Percentiles rank a stretch among this genome's conserved stretches.
Conservation (phyloP, 2,888 invertebrate species). For the Plagodis dolabraria region DNA sequence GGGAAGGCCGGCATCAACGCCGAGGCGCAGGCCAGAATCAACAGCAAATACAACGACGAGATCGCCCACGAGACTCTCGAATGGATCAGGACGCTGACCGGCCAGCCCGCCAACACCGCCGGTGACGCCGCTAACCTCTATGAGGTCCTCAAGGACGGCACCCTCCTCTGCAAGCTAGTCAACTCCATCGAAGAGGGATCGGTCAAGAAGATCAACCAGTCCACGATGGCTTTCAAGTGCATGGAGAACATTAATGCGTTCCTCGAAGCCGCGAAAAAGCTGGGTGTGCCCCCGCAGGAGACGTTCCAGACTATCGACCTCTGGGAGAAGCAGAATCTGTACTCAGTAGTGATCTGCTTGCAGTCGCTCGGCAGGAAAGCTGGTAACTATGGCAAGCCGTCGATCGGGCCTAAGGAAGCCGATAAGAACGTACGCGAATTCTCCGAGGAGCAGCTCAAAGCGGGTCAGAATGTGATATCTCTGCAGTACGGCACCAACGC, state of each 20-base stretch:
- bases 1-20: slow-evolving; percentile 81
- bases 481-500: slow-evolving; percentile 99
- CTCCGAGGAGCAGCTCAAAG: slow-evolving; percentile 96
- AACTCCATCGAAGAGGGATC: slow-evolving; percentile 94
- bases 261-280: slow-evolving; percentile 91
- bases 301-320: slow-evolving; percentile 99
- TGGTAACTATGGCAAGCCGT: slow-evolving; percentile 92
- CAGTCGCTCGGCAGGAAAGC: slow-evolving; percentile 98
- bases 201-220: slow-evolving; percentile 96
- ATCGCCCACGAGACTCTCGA: slow-evolving; percentile 95
- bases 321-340: slow-evolving; percentile 98
- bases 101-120: slow-evolving; percentile 91
- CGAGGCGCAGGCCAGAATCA: slow-evolving; percentile 87
- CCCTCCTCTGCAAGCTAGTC: slow-evolving; percentile 94
- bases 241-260: slow-evolving; percentile 99
- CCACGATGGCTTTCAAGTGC: slow-evolving; percentile 97
- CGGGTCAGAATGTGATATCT: slow-evolving; percentile 96
- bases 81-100: slow-evolving; percentile 95
- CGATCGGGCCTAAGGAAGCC: slow-evolving; percentile 97
- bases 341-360: slow-evolving; percentile 97
- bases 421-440: slow-evolving; percentile 97
- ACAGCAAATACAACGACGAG: slow-evolving; percentile 98
- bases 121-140: slow-evolving; percentile 97
- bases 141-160: slow-evolving; percentile 95
- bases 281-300: slow-evolving; percentile 97